phyloP scores from a whole-genome alignment of 30 jellyfish, hydroid and myxozoan genomes.

The Aurelia coerulea region DNA sequence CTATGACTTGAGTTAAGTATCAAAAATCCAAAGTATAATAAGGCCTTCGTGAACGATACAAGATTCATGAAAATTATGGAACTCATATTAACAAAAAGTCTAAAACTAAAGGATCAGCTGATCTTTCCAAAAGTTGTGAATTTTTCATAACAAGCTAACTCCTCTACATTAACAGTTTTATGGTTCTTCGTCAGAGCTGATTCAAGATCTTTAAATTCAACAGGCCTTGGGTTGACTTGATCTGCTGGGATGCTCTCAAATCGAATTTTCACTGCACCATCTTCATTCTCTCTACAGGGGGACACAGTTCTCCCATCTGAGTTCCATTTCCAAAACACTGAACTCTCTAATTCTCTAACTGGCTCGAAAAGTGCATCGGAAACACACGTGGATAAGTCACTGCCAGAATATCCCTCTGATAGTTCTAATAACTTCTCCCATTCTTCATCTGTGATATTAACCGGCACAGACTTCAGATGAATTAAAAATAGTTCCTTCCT shows the following conservation, averaged over 20 bases:
- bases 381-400: constrained; percentile 92
- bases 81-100: no score
- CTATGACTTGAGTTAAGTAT: no score
- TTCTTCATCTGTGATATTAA: constrained; percentile 51
- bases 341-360: constrained; percentile 68
- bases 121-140: constrained; percentile 22
- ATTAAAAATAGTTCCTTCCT: constrained; percentile 77
- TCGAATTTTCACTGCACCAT: constrained; percentile 70
- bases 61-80: no score
- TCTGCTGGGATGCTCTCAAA: constrained; percentile 79
- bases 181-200: constrained; percentile 68
- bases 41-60: no score
- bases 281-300: constrained; percentile 72
- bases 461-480: constrained; percentile 60
- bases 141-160: constrained; percentile 19
- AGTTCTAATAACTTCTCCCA: constrained; percentile 68
- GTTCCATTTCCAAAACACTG: constrained; percentile 87
- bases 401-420: constrained; percentile 97
- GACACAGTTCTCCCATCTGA: constrained; percentile 74
- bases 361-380: constrained; percentile 97
- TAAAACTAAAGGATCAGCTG: not conserved
- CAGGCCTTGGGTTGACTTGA: constrained; percentile 87
- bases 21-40: no score
- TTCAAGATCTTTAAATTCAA: constrained; percentile 60
- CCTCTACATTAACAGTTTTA: constrained; percentile 77